These are phyloP conservation scores for Rhyzopertha dominica DNA, from an alignment of 1,140 invertebrate genomes.

Conservation along the genomic window DNA sequence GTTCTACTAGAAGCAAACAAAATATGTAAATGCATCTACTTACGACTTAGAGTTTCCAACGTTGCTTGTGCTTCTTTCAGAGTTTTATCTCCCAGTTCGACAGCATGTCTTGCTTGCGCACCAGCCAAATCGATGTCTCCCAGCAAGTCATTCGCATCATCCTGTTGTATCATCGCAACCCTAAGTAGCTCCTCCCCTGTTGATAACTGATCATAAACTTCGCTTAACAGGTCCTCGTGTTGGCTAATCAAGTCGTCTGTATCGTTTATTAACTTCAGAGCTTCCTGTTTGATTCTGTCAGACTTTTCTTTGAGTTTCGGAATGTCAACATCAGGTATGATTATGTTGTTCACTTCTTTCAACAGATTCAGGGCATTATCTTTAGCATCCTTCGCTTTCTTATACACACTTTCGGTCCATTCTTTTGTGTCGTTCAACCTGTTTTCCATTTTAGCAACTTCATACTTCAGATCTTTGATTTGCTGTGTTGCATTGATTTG, in stretches of 20 bases:
- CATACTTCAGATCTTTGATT: constrained; percentile 53
- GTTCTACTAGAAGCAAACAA: constrained; percentile 11
- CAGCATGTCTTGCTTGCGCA: constrained; percentile 72
- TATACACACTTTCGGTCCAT: constrained; percentile 64
- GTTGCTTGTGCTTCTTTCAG: constrained; percentile 83
- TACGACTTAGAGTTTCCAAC: constrained; percentile 75
- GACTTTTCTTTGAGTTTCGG: constrained; percentile 62
- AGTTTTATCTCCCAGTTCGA: constrained; percentile 76
- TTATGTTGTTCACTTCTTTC: constrained; percentile 67
- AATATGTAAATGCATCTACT: constrained; percentile 16
- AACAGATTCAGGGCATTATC: constrained; percentile 74
- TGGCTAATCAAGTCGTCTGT: constrained; percentile 45
- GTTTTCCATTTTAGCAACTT: constrained; percentile 56
- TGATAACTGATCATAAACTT: constrained; percentile 56
- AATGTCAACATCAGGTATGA: constrained; percentile 70
- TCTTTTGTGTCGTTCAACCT: constrained; percentile 64
- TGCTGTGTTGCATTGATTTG: constrained; percentile 26
- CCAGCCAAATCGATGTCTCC: constrained; percentile 67
- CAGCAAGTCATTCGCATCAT: constrained; percentile 59
- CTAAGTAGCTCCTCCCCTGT: constrained; percentile 51
- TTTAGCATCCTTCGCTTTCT: constrained; percentile 67
- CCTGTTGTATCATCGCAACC: constrained; percentile 53
- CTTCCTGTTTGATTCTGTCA: constrained; percentile 53
- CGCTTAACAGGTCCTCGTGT: constrained; percentile 51
- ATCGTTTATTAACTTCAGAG: constrained; percentile 37